Base-by-base conservation (phyloP, 2,888 invertebrate genomes). In the Agrochola macilenta region DNA sequence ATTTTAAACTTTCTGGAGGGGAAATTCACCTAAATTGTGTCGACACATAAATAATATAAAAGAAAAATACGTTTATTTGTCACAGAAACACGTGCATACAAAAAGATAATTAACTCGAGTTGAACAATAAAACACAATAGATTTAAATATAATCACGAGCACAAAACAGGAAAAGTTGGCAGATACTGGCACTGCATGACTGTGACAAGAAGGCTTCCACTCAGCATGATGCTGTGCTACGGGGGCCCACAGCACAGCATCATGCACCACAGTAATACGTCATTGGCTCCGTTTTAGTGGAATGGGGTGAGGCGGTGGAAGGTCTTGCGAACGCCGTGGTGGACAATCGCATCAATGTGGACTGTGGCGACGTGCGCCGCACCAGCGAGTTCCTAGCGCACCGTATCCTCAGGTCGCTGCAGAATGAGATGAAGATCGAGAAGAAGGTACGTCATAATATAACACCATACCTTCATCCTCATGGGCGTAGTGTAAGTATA, bases 251-350 rank as follows among this genome's bases (percentile, higher is more conserved):
- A 39, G 39, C 39, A 39, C 39, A 39, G 39, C 39, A 9, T 9
- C 39, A 39, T 39, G 39, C 39, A 39, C 39, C 9, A 39, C 39
- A 43, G 9, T 1, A 43, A 26, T 14, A 68, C 35, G 23, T 35
- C 52, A 54, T n/a, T 68, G 66, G 26, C 8, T 66, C 7, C n/a
- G 1, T n/a, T 69, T 12, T 83, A 96, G 96, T 96, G 95, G 95
- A 96, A 86, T 96, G 96, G 96, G 95, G 95, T 43, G 96, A 96
- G 70, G 95, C 95, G 0, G 96, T 96, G 49, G 96, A 96, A 76
- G 92, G 92, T 0, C 83, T 96, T 8, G 83, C 96, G 3, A 87
- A 83, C 0, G 95, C 95, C 0, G 95, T 95, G 65, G 94, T 96
- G 39, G 91, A 95, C 85, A 95, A 93, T 79, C 90, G 94, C 63